Evolutionary conservation across 2,797 vertebrate genomes (phyloP), one percentile per base, ranked within the genome.

Genomic region (Perodicticus potto): DNA sequence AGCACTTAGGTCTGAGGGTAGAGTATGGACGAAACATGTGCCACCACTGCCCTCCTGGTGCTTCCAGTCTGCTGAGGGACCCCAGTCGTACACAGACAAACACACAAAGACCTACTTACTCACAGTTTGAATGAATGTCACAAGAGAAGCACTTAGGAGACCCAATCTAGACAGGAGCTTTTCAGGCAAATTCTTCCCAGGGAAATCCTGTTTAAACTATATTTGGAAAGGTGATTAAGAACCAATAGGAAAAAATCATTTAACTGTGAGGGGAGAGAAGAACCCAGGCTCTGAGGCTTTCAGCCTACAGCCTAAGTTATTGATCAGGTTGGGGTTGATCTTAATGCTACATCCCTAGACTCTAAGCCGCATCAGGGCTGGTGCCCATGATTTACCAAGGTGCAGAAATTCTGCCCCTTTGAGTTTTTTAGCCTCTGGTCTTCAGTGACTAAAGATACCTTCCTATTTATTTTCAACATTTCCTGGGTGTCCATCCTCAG

Each of bases 221-320:
- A 53, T 43, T 93, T 78, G 72, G 37, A 77, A 89, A 45, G 37
- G 86, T 45, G 34, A 86, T 12, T 49, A 43, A 85, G 32, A 84
- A 57, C 11, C 6, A 85, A 78, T 22, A 85, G 23, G 13, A 92
- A 81, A 65, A 13, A 37, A 86, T 23, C 20, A 65, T 25, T 72
- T 32, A 27, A 49, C 81, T 40, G 10, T 49, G 37, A 83, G 6
- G 27, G 29, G 1, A 78, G 27, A 67, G 23, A 32, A 63, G 22
- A 83, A 72, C 11, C 12, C n/a, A 69, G 23, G 12, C 7, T 3
- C 55, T 34, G 17, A 22, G n/a, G 14, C 43, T 73, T 65, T 67
- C 19, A 55, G 19, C n/a, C 45, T 59, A 14, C 14, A 49, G 17
- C 4, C 43, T 61, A 29, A 5, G 14, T 6, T 10, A 34, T 43